Base-by-base conservation (phyloP, 2,888 invertebrate species). In the Itoplectis maculator region DNA sequence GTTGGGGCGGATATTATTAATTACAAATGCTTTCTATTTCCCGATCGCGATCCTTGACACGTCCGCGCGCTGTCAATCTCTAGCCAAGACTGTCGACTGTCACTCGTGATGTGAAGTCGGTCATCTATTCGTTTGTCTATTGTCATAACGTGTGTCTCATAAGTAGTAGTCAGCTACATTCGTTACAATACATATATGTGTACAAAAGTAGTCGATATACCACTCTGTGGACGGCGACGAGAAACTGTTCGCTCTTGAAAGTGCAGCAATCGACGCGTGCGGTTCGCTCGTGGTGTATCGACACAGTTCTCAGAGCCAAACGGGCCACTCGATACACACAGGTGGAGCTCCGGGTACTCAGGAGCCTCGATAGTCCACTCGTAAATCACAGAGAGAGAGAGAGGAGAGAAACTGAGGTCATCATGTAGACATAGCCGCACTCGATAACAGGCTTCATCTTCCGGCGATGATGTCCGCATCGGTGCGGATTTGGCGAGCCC, bases 371-470 rank as follows among this genome's bases (percentile, higher is more conserved):
- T 37, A 59, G 45, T 47, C 37, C 42, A 40, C 45, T 69, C 49
- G 68, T 69, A 7, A 66, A 56, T 59, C 40, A 69, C 15, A 29
- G 15, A 37, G 59, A 66, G 54, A 47, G 47, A 20, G 20, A 23
- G 18, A 74, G 68, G 18, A 74, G 68, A 51, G 74, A 73, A 63
- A 68, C 68, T 74, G 56, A 42, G 61, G 15, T 37, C 68, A n/a
- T 54, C 47, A 5, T 3, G 29, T 29, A 42, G 74, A 74, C 68
- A n/a, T n/a, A 42, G 49, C 74, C 79, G n/a, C n/a, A 74, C 72
- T 68, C 61, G 35, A 74, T 68, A 68, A 63, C 61, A 35, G 29
- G 23, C 51, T 35, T 51, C 49, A 42, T 42, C 56, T 72, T 47
- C 42, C 11, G 35, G 7, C 42, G 18, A 51, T 54, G 73, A 59